Base-by-base conservation (phyloP, 2,888 invertebrate genomes). In the Tenthredo mesomela region DNA sequence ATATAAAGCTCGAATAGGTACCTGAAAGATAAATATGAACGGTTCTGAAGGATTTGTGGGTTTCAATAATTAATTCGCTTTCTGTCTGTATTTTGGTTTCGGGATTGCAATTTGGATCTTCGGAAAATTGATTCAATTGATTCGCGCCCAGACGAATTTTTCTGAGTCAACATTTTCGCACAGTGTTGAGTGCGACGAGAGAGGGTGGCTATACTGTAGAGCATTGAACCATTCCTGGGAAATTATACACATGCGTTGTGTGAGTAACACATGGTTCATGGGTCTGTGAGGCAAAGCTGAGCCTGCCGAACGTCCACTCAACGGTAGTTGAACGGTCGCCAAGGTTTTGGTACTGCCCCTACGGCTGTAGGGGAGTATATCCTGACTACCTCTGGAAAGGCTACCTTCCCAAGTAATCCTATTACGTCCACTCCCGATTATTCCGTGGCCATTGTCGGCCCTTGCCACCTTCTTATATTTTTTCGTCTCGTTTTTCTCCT, bases 221-320 rank as follows among this genome's bases (percentile, higher is more conserved):
- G 70, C 67, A 82, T 82, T 47, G 67, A 70, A 67, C 47, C 70
- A 15, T 82, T 65, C 25, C 61, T 33, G 40, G 82, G 82, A 43
- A 82, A 65, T 82, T 82, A 82, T 82, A 82, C 65, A 37, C 82
- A 82, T 54, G 65, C 40, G 65, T 82, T 82, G 65, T 40, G 25
- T 82, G 78, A 78, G 65, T 82, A 82, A 82, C 82, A 65, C 82
- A 82, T 33, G 58, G 78, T 47, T 82, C 82, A 65, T 29, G 82
- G 43, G 65, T 50, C 65, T 29, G 37, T n/a, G 80, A 80, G 80
- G 61, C 61, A 61, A 40, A 18, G 61, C 40, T 67, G 70, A 82
- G 67, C 29, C 82, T 33, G 29, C 29, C 47, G 50, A 82, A 82
- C 47, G 82, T 12, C 47, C 33, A 18, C 47, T 70, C 67, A 82